Conservation (phyloP, 2,113 vertebrate genomes). For the Otolemur garnettii region DNA sequence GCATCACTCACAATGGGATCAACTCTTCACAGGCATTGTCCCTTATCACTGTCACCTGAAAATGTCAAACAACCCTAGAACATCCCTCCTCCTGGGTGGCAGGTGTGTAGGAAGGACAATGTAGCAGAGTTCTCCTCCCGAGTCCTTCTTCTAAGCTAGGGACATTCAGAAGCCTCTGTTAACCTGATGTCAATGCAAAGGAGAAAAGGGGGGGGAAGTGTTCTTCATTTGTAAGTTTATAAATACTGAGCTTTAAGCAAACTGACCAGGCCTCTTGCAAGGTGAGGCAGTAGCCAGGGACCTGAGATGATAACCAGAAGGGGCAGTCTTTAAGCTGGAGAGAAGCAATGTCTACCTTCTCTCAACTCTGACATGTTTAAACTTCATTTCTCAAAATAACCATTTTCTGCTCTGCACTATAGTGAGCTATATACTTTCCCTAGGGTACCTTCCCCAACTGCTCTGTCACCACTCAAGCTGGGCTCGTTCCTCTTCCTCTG, state of each 20-base stretch:
- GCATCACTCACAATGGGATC: neutral
- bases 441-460: neutral
- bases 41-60: neutral
- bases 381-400: neutral
- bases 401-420: neutral
- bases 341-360: neutral
- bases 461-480: neutral
- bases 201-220: neutral
- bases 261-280: neutral
- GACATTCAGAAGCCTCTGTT: neutral
- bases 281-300: neutral
- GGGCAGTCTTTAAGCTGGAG: neutral
- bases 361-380: neutral
- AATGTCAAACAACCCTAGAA: neutral
- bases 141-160: neutral
- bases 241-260: conserved; percentile 33
- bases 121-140: neutral
- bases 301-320: neutral
- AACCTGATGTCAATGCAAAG: neutral
- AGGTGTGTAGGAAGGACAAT: neutral
- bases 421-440: neutral
- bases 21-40: neutral
- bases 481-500: neutral
- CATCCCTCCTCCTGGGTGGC: neutral
- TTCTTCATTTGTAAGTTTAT: neutral